Base-by-base conservation (phyloP, 23 tunicate genomes). In the Diplosoma virens region DNA sequence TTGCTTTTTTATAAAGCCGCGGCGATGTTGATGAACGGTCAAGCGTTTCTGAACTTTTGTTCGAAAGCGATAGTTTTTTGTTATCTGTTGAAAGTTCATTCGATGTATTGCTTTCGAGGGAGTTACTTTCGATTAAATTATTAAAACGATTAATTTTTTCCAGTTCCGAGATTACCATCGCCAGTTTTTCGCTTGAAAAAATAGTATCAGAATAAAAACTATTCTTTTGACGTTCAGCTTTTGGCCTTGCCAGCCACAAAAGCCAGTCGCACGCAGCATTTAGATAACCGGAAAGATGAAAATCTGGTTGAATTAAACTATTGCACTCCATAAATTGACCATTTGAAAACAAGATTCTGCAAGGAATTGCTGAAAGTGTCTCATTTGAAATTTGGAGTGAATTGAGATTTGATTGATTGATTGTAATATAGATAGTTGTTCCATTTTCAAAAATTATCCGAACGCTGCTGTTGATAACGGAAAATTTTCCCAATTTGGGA, bases 181-280 rank as follows among this genome's bases (percentile, higher is more conserved):
- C 45, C 27, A 65, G 27, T 64, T 87, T 75, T 53, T 81, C 82
- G 22, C 18, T 25, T 28, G 79, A 54, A 56, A 67, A 81, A 11
- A 87, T 82, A 1, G 94, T 75, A 41, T 81, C 85, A 36, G 55
- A 47, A 46, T 87, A 87, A 59, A 87, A 87, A 4, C 55, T 32
- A 25, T n/a, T 1, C 34, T 72, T 41, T 1, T 14, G 1, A n/a
- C 79, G 70, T 37, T 81, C 35, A 5, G 47, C 31, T 47, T 33
- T 30, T 37, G 85, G 18, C 22, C 9, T 66, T 23, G 67, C 70
- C 36, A 87, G 73, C 94, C 94, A 87, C 31, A 73, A 20, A 3
- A 87, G 32, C 94, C 94, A 87, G 21, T 83, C 94, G 58, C 65
- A 66, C 0, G 71, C 77, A 24, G 78, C 87, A 14, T 75, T 87